Percentiles rank a stretch among this genome's conserved stretches.
Conservation (phyloP, 2,113 vertebrate species). For the Semnornis frantzii region DNA sequence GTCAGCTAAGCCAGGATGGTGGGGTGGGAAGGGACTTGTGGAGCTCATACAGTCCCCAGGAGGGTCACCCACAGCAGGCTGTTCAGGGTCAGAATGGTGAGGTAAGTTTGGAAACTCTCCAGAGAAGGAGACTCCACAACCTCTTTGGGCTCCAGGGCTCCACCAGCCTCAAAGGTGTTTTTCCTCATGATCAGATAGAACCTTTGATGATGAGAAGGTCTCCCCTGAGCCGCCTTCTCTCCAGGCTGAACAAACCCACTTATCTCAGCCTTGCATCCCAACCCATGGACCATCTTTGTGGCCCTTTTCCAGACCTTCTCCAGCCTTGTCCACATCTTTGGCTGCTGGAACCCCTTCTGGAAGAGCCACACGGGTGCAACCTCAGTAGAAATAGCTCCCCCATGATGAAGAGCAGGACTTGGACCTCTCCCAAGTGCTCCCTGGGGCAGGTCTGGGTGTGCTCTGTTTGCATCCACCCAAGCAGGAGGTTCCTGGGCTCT, state of each 20-base stretch:
- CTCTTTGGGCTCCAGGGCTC: too few relatives aligned
- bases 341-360: neutral
- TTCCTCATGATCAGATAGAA: neutral
- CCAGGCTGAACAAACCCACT: neutral
- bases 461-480: neutral
- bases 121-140: too few relatives aligned
- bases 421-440: too few relatives aligned
- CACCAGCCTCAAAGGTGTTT: neutral
- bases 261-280: neutral
- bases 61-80: neutral
- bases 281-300: neutral
- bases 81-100: neutral
- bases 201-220: neutral
- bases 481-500: neutral
- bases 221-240: neutral
- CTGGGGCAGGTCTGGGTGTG: neutral
- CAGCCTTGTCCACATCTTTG: neutral
- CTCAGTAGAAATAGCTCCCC: neutral
- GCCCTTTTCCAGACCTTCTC: neutral
- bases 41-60: neutral
- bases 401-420: too few relatives aligned
- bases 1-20: neutral
- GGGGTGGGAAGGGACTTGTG: neutral
- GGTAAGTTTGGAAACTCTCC: too few relatives aligned
- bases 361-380: neutral